Evolutionary conservation across 2,113 vertebrate genomes (phyloP), one percentile per base, ranked within the genome.

Genomic region (Barnardius zonarius): DNA sequence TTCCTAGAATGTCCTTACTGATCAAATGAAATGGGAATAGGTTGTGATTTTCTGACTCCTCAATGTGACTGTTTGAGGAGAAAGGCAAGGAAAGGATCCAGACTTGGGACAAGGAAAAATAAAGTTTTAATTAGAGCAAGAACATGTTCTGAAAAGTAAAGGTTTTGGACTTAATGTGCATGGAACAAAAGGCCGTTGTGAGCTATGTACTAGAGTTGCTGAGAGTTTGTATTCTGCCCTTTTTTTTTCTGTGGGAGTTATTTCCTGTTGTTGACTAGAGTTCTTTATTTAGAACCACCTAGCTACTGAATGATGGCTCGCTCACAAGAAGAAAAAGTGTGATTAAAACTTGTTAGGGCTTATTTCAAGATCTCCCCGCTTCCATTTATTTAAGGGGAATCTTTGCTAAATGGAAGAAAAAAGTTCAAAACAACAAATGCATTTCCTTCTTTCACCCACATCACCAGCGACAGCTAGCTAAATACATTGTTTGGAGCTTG

Each of bases 231-330:
- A 98, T 98, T 98, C 98, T 98, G 98, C 98, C 98, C 96, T 98
- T 98, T 97, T 97, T 92, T 95, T 98, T 98, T 98, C 98, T 99
- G 99, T 98, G 98, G 99, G 98, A 99, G 99, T 99, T 99, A 99
- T 99, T 99, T 99, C 99, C 99, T 99, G 99, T 99, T 99, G 99
- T 99, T 99, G 99, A 99, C 99, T 99, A 98, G 98, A 98, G 98
- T 99, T 99, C 99, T 99, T 99, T 99, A 99, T 99, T 99, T 99
- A 99, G 99, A 99, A 98, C 98, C 98, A 99, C 98, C 98, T 98
- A 98, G 98, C 98, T 98, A 97, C 98, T 98, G 97, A 98, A 97
- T 97, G 98, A 98, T 92, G 95, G 97, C 97, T 97, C 43, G 90
- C 96, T 97, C 16, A 25, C 95, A 96, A 97, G 94, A 95, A 97